Evolutionary conservation across 2,797 vertebrate genomes (phyloP).

Genomic region (Salarias fasciatus): DNA sequence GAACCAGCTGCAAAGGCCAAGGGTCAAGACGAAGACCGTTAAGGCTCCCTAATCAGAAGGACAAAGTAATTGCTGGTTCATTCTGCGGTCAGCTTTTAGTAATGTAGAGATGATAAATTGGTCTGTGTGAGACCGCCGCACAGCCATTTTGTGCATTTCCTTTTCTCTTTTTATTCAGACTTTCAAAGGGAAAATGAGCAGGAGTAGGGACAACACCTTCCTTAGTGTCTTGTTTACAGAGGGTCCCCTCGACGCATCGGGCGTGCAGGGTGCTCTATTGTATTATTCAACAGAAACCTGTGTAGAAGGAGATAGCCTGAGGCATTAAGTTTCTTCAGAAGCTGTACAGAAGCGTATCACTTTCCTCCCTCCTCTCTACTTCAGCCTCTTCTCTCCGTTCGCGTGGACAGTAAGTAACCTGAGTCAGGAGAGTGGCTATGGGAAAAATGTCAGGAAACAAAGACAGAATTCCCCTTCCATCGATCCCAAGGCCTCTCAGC

Average conservation of each 20-base stretch:
- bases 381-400: slow-evolving; percentile 46
- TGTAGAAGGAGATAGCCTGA: slow-evolving; percentile 76
- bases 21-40: slow-evolving; percentile 72
- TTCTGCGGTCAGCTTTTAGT: slow-evolving; percentile 58
- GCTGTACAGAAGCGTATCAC: slow-evolving; percentile 72
- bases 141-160: slow-evolving; percentile 34
- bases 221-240: slow-evolving; percentile 70
- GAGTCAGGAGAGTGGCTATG: slow-evolving; percentile 79
- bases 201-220: slow-evolving; percentile 51
- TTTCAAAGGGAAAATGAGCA: slow-evolving; percentile 47
- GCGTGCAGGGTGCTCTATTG: slow-evolving; percentile 73
- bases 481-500: slow-evolving; percentile 64
- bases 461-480: slow-evolving; percentile 76
- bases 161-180: slow-evolving; percentile 31
- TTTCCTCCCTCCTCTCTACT: slow-evolving; percentile 52
- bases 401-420: slow-evolving; percentile 81
- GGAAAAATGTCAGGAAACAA: slow-evolving; percentile 83
- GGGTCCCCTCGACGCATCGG: slow-evolving; percentile 63
- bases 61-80: slow-evolving; percentile 64
- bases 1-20: slow-evolving; percentile 74
- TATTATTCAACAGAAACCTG: slow-evolving; percentile 84
- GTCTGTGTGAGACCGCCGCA: slow-evolving; percentile 35
- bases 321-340: slow-evolving; percentile 82
- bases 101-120: slow-evolving; percentile 63
- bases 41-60: slow-evolving; percentile 71